Percentiles rank a stretch among this genome's conserved stretches.
Evolutionary conservation across 2,113 vertebrate species (phyloP).

Genomic region (Cavia aperea): DNA sequence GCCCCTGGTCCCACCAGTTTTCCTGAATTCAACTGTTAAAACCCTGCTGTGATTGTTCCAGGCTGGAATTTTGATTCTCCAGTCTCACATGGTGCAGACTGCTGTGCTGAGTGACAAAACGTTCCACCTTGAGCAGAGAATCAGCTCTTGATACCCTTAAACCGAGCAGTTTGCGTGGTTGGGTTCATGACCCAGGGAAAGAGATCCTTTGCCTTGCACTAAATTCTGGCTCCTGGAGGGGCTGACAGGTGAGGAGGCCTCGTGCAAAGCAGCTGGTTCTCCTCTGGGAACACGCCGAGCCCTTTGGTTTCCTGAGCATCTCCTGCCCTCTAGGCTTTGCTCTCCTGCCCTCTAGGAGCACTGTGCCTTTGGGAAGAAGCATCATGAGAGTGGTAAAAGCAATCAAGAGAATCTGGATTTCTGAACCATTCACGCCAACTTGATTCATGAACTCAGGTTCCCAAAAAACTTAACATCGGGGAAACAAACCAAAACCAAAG

Average conservation of each 20-base stretch:
- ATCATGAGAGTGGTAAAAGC: background rate
- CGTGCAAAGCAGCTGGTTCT: accelerated
- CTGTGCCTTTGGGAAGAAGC: background rate
- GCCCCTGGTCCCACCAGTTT: background rate
- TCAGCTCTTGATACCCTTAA: accelerated
- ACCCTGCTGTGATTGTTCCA: background rate
- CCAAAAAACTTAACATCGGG: background rate
- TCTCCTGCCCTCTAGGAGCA: background rate
- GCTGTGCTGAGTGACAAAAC: background rate
- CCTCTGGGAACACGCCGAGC: background rate
- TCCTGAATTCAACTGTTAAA: background rate
- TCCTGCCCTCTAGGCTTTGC: background rate
- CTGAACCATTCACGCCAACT: background rate
- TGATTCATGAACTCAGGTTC: background rate
- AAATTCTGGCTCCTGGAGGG: background rate
- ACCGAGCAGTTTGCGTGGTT: background rate
- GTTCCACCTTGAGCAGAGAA: background rate
- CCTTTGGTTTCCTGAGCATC: background rate
- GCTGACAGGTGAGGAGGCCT: background rate
- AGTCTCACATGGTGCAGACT: background rate
- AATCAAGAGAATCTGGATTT: background rate
- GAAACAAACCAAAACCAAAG: background rate
- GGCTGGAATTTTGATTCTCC: background rate
- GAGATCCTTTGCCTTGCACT: background rate
- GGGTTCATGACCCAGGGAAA: background rate